Evolutionary conservation across 2,113 vertebrate species (phyloP), one percentile per base, ranked within the genome.

Genomic region (Bubalus kerabau): DNA sequence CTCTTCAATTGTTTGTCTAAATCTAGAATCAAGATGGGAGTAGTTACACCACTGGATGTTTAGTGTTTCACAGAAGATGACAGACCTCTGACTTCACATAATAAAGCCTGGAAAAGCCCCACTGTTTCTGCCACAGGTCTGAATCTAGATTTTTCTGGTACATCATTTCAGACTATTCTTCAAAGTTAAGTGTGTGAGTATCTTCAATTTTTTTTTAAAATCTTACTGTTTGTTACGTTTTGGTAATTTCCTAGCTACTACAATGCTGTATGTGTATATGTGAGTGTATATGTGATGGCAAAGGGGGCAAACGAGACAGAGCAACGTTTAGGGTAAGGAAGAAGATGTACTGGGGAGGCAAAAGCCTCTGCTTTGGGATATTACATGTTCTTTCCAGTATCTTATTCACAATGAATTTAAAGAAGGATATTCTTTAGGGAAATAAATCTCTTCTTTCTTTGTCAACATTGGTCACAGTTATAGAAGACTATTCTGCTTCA

Each of bases 1-100:
- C 67, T 88, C 78, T 96, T 78, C 43, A 12, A 26, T 5, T 54
- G 17, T 40, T 15, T 10, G 30, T 54, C 80, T 83, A 57, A 30
- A 9, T 80, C 81, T 96, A 62, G 13, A 78, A 17, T 87, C 48
- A 56, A 87, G 81, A 71, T 7, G 32, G 23, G n/a, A 21, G 15
- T 19, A 8, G 59, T 46, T 90, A n/a, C 1, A 3, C 19, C 3
- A 4, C 36, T 0, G 11, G 26, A 23, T 59, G 1, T n/a, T 80
- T 92, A 5, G 81, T 13, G 59, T 60, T 80, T 96, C 64, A 16
- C 0, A 9, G 15, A 48, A 2, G 67, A 40, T 71, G 40, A 7
- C 30, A 24, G 36, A 56, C 9, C 28, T 87, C 84, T 92, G 74
- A 87, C 67, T 89, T 93, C 56, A 91, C 24, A 17, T 26, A 5